Conservation (phyloP, 1,140 invertebrate genomes). For the Gyrodactylus salaris region DNA sequence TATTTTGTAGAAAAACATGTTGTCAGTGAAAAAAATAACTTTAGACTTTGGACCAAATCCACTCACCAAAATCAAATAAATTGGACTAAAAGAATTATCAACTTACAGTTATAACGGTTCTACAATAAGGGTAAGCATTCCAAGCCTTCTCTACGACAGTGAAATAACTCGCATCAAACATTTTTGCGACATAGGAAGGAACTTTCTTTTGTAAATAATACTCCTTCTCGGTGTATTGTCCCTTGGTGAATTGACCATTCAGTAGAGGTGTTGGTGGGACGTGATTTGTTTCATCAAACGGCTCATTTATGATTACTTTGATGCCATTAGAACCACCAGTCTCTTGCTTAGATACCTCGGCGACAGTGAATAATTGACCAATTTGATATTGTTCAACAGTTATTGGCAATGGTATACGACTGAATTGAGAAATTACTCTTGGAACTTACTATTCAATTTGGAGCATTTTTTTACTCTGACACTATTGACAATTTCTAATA, state of each 20-base stretch:
- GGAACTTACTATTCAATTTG: background rate
- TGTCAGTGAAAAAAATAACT: too few species aligned
- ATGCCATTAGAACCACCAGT: slow-evolving; percentile 97
- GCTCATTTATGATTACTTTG: slow-evolving; percentile 34
- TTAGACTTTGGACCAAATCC: too few species aligned
- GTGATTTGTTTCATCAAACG: slow-evolving; percentile 12
- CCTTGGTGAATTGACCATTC: slow-evolving; percentile 22
- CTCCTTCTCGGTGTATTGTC: slow-evolving; percentile 98
- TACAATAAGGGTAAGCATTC: slow-evolving; percentile 99
- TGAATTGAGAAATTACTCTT: slow-evolving; percentile 10
- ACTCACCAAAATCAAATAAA: too few species aligned
- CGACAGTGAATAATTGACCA: slow-evolving; percentile 81
- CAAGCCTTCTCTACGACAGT: slow-evolving; percentile 96
- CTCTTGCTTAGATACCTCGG: slow-evolving; percentile 93
- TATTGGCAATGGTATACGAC: slow-evolving; percentile 26
- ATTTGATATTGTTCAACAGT: slow-evolving; percentile 54
- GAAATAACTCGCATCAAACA: slow-evolving; percentile 73
- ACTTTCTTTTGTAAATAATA: slow-evolving; percentile 54
- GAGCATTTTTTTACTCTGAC: too few species aligned
- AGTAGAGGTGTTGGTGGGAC: slow-evolving; percentile 22
- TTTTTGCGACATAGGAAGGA: slow-evolving; percentile 33
- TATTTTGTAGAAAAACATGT: too few species aligned
- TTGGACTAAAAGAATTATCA: too few species aligned
- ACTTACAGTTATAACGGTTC: slow-evolving; percentile 46
- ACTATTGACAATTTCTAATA: too few species aligned